These are phyloP conservation scores for Phodopus roborovskii DNA, from an alignment of 2,113 vertebrate species.

Conservation along the genomic window DNA sequence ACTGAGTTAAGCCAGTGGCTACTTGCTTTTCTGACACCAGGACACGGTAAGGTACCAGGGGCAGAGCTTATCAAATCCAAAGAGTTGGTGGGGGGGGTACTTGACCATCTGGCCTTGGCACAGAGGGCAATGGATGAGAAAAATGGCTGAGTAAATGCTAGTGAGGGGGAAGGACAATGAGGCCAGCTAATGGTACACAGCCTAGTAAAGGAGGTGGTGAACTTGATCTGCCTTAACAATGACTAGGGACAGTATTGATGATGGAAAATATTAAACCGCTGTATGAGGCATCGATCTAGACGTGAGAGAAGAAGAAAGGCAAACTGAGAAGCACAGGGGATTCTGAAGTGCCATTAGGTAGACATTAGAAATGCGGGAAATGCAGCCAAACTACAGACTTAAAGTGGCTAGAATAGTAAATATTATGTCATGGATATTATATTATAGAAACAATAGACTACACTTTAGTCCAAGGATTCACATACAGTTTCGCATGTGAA, in stretches of 20 bases:
- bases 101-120: not conserved
- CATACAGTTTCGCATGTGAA: not conserved
- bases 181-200: not conserved
- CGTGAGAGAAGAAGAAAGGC: not conserved
- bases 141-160: not conserved
- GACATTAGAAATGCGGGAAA: not conserved
- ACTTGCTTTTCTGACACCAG: not conserved
- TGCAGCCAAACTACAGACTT: not conserved
- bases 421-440: slow-evolving; percentile 1
- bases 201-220: not conserved
- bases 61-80: not conserved
- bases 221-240: not conserved
- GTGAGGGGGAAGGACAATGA: not conserved
- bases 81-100: not conserved
- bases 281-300: not conserved
- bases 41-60: too few species aligned
- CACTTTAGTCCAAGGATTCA: not conserved
- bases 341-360: not conserved
- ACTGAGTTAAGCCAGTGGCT: not conserved
- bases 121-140: not conserved
- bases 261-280: not conserved
- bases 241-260: not conserved
- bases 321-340: not conserved
- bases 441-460: not conserved
- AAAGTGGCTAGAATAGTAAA: slow-evolving; percentile 14